Evolutionary conservation across 2,888 invertebrate species (phyloP), one percentile per base, ranked within the genome.

Genomic region (Mesoligia furuncula): DNA sequence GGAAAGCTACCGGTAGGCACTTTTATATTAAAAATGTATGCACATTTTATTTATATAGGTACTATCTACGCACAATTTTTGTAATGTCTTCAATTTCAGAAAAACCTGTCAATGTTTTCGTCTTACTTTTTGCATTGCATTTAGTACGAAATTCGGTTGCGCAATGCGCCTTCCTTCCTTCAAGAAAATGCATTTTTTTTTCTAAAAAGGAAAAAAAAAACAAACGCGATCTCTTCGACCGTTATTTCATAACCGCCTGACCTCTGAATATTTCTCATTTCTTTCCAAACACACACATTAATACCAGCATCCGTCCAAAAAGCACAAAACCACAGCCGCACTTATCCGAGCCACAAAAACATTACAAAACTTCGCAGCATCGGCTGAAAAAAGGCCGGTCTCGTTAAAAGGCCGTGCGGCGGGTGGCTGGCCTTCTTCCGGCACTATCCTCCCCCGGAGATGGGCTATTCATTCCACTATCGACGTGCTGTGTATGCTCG

Each of bases 381-480:
- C 86, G 84, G 85, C 87, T 89, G 78, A 87, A 90, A 92, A 90
- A 90, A 92, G 92, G 90, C 90, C 86, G 88, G 90, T 89, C 90
- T 88, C 89, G 89, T 90, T 93, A 94, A 94, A 94, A 93, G 94
- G 91, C 92, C 89, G 90, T 88, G 88, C 88, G 85, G 86, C 84
- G 81, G 80, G 87, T 88, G 87, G 85, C 90, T 88, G 87, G 86
- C 81, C 87, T 74, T 82, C 92, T 93, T 94, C 95, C 94, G 94
- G 94, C 93, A 93, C 93, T 93, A 87, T 87, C 90, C 89, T 84
- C 87, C 84, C 85, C 93, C 93, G 94, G 94, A 95, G 94, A 95
- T 94, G 93, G 94, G 89, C 93, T 90, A 94, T 94, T 94, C 94
- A 93, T 94, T 91, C 88, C 87, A 78, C 91, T 90, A 94, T 94